phyloP scores from a whole-genome alignment of 1,140 invertebrate species.

The Lepidurus apus region DNA sequence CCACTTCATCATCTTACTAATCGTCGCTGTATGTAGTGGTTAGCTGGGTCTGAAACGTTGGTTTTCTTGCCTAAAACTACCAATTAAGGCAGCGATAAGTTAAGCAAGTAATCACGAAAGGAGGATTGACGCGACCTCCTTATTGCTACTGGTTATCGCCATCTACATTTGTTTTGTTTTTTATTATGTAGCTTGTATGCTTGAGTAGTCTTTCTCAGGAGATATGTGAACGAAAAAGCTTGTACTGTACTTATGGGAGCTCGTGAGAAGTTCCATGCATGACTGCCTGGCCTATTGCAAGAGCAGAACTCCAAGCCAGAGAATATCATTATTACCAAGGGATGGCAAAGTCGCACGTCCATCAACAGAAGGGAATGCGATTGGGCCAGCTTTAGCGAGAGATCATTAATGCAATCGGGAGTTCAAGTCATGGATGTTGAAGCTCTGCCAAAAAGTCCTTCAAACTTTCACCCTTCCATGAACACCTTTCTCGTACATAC shows the following conservation, averaged over 20 bases:
- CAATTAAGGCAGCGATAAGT: neutral
- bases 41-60: neutral
- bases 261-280: neutral
- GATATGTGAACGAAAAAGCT: neutral
- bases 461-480: conserved; percentile 8
- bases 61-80: conserved; percentile 5
- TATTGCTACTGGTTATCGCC: conserved; percentile 15
- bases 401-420: conserved; percentile 14
- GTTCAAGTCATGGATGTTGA: conserved; percentile 9
- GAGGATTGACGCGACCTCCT: conserved; percentile 7
- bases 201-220: neutral
- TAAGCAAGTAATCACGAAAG: neutral
- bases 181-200: neutral
- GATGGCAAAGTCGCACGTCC: conserved; percentile 16
- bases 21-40: neutral
- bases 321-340: conserved; percentile 4
- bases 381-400: conserved; percentile 6
- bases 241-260: neutral
- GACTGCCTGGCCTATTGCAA: neutral
- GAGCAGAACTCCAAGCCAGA: neutral
- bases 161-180: neutral
- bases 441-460: conserved; percentile 14
- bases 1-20: conserved; percentile 15
- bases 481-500: neutral
- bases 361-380: conserved; percentile 26